Evolutionary conservation across 1,140 invertebrate genomes (phyloP), one percentile per base, ranked within the genome.

Genomic region (Saccostrea echinata): DNA sequence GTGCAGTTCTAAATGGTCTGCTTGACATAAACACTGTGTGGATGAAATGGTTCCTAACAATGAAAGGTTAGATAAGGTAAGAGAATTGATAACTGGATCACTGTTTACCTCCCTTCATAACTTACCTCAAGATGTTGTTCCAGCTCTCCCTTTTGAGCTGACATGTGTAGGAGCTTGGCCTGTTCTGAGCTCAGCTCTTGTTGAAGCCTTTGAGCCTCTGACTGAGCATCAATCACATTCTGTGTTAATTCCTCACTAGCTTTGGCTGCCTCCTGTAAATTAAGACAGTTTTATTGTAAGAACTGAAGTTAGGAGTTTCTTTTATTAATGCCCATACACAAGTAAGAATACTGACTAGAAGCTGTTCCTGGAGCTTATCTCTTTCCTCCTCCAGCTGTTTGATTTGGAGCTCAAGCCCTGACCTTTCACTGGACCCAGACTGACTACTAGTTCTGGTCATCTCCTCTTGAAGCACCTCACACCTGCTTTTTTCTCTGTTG

Each of bases 71-170:
- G 43, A 9, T 43, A 43, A 43, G 6, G 43, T 9, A 43, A 43
- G 43, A 43, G 9, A 43, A 43, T 43, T 43, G 43, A 43, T 43
- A 43, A 43, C 43, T 8, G 43, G 43, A 6, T 43, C 43, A 43
- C 6, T 43, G 43, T 43, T 43, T 43, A 0, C 43, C 9, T 43
- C 43, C 9, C 13, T 57, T 13, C 4, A 3, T 21, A 61, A 18
- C 81, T 57, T 86, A 94, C 93, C 90, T 93, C 88, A 52, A 93
- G 55, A 86, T 91, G 90, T 86, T 93, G 93, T 64, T 93, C 90
- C 27, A 93, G 84, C 43, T 92, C 90, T 43, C 88, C 71, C 85
- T 91, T 91, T 68, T 94, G 92, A 30, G 92, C 89, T 71, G 86
- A 91, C 13, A 93, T 12, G 89, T 93, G 91, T 35, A 90, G 85